phyloP scores from a whole-genome alignment of 1,140 invertebrate species.

The Drosophila sp. region DNA sequence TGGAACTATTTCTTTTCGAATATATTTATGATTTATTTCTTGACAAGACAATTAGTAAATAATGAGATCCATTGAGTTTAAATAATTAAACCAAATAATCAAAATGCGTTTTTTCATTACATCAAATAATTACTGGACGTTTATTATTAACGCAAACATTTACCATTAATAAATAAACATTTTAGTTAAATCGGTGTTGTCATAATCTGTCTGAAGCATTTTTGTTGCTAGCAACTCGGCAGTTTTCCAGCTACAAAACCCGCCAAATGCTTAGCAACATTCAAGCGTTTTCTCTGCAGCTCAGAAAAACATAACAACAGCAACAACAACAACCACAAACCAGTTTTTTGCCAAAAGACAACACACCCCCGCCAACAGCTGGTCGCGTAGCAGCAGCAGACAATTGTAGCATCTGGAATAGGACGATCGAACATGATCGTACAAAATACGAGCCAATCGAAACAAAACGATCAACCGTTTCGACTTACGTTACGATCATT shows the following conservation, averaged over 20 bases:
- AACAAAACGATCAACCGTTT: conserved; percentile 2
- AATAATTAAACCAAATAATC: too few species aligned
- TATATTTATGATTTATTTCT: too few species aligned
- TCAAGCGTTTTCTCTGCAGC: neutral
- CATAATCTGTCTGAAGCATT: neutral
- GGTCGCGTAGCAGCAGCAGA: conserved; percentile 16
- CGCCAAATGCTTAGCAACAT: conserved; percentile 20
- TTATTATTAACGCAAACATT: too few species aligned
- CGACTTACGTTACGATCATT: conserved; percentile 33
- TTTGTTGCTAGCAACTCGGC: neutral
- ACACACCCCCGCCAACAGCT: conserved; percentile 46
- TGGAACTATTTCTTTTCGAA: too few species aligned
- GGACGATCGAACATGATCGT: conserved; percentile 44
- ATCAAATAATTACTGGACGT: too few species aligned
- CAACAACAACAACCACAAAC: conserved; percentile 10
- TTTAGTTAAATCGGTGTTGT: too few species aligned
- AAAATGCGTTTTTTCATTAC: too few species aligned
- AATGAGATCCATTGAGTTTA: neutral
- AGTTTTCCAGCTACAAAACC: conserved; percentile 14
- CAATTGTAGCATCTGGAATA: conserved; percentile 18
- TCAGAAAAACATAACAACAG: neutral
- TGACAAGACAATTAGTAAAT: neutral
- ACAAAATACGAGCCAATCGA: conserved; percentile 28
- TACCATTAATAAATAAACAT: too few species aligned
- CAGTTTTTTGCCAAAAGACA: conserved; percentile 22